Evolutionary conservation across 1,140 invertebrate genomes (phyloP).

Genomic region (Cecropterus lyciades): DNA sequence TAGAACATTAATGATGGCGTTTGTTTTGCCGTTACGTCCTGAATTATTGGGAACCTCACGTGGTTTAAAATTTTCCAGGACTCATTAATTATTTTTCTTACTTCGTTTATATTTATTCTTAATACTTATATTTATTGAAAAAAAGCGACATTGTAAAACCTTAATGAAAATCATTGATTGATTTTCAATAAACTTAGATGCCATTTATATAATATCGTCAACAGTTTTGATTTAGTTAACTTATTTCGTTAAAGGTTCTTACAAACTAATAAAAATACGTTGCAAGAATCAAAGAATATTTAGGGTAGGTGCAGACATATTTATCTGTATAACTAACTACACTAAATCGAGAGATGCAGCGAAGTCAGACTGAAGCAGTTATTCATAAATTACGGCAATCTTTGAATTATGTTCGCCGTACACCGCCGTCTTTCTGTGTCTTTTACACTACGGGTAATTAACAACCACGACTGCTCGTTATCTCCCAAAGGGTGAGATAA

Average conservation of each 20-base stretch:
- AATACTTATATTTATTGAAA: too few relatives aligned
- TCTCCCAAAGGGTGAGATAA: conserved; percentile 7
- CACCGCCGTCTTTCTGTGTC: conserved; percentile 8
- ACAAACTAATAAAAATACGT: not conserved
- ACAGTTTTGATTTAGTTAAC: too few relatives aligned
- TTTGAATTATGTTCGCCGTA: conserved; percentile 14
- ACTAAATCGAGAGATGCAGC: not conserved
- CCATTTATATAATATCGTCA: too few relatives aligned
- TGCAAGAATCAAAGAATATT: too few relatives aligned
- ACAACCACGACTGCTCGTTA: conserved; percentile 10
- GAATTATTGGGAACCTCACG: conserved; percentile 3
- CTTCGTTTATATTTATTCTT: too few relatives aligned
- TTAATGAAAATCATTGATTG: too few relatives aligned
- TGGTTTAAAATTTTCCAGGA: not conserved
- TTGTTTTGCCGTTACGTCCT: conserved; percentile 27
- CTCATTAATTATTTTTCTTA: too few relatives aligned
- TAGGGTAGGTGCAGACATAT: too few relatives aligned
- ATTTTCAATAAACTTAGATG: too few relatives aligned
- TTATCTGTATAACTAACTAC: not conserved
- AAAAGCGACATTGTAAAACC: too few relatives aligned
- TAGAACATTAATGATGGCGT: conserved; percentile 41
- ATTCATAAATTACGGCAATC: conserved; percentile 18
- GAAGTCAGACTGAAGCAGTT: conserved; percentile 3
- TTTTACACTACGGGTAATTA: conserved; percentile 13
- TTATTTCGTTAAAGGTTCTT: too few relatives aligned